Evolutionary conservation across 2,797 vertebrate species (phyloP), one percentile per base, ranked within the genome.

Genomic region (Rhynchonycteris naso): DNA sequence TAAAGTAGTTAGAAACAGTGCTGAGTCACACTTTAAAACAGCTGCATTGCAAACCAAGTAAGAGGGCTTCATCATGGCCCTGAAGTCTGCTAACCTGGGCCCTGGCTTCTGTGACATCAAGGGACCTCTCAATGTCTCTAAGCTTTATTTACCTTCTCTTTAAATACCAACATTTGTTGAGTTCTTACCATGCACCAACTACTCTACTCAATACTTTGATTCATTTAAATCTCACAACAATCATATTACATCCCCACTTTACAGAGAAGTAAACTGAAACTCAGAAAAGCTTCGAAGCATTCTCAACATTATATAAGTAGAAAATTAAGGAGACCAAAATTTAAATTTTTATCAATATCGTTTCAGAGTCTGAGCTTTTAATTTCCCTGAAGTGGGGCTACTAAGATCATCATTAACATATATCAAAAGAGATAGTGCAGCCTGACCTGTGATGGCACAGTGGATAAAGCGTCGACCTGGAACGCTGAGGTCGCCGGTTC

Each of bases 21-120:
- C 94, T 91, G 92, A 95, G 59, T 95, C 95, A 94, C 47, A 14
- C 54, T 82, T 87, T 63, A 19, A 90, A 93, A 82, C 26, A 90
- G 78, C 91, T 88, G 61, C 68, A 43, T 24, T 76, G 63, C 83
- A 86, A 82, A 68, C 68, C 81, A 61, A 80, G 52, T 50, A 58
- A 93, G 71, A 90, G n/a, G 58, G 21, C 56, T 75, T 88, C 35
- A 81, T 59, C 28, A 1, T 63, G 79, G 59, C 88, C 96, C 88
- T 72, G 90, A 89, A 93, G n/a, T 80, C 79, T 76, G 87, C 65
- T 74, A 83, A n/a, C 71, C 65, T 24, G 65, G 54, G n/a, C 43
- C 50, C 50, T 63, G 58, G n/a, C 4, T 22, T 81, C 92, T 47
- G 30, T 7, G 66, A 1, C 38, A 30, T 54, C 16, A 16, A 91